Conservation (phyloP, 2,113 vertebrate genomes). For the Dinomys branickii region DNA sequence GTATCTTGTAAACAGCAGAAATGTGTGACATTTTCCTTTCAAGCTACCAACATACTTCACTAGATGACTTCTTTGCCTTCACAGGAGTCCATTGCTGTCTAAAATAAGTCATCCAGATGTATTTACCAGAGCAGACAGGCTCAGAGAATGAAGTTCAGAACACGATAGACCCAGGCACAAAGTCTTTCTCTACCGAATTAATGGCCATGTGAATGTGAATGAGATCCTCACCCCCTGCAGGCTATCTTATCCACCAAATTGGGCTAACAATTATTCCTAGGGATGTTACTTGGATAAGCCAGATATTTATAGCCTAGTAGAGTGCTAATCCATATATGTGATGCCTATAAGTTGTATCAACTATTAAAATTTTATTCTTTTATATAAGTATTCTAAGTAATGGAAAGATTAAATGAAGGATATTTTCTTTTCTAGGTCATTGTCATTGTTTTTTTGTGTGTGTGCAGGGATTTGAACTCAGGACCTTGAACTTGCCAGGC, state of each 20-base stretch:
- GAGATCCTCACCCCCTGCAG: background rate
- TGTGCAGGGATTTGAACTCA: too few species aligned
- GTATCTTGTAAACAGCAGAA: background rate
- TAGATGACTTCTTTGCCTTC: background rate
- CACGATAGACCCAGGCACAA: background rate
- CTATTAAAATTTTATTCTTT: constrained; percentile 40
- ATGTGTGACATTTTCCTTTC: background rate
- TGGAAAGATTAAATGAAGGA: constrained; percentile 17
- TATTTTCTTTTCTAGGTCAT: constrained; percentile 3
- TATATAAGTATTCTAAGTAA: constrained; percentile 36
- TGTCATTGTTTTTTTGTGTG: background rate
- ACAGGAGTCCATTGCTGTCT: background rate
- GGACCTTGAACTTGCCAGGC: too few species aligned
- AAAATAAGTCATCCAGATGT: background rate
- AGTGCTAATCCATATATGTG: background rate
- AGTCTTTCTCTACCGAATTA: background rate
- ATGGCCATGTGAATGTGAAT: background rate
- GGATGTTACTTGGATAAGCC: background rate
- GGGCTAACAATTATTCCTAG: background rate
- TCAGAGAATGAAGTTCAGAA: background rate
- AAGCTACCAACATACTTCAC: background rate
- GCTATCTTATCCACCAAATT: constrained; percentile 24
- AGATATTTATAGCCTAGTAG: background rate
- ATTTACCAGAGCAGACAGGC: background rate
- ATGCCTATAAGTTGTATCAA: background rate